Base-by-base conservation (phyloP, 2,888 invertebrate species). In the Cephalotes varians region DNA sequence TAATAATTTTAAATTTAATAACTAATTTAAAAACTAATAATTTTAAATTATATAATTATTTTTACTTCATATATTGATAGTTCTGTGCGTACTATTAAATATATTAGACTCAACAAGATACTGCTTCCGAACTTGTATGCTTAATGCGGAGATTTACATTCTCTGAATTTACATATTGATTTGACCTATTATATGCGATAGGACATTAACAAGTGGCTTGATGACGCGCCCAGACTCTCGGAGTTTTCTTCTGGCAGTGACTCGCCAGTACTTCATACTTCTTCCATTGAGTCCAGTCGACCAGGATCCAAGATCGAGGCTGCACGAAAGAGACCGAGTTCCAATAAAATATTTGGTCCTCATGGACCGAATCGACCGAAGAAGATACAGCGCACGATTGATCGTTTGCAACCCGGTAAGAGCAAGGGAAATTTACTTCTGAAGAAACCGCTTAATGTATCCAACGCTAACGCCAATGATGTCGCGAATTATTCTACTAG, bases 201-300 rank as follows among this genome's bases (percentile, higher is more conserved):
- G 96, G 98, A 98, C 93, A 98, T 98, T 58, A 98, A 97, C 93
- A 98, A 98, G 91, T 98, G 98, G 98, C 95, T 98, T 83, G 98
- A 98, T 91, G 98, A 98, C 90, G 97, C 98, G 0, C 98, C 98
- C 0, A 96, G 97, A 88, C 96, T 96, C 85, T 96, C 97, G 0
- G 97, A 97, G 90, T 96, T 97, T 87, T 97, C 97, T 90, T 97
- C 98, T 0, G 97, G 96, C 9, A 97, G 97, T 91, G 97, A 97
- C 94, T 98, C 98, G 0, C 97, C 97, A 0, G 90, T 93, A 44
- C 91, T 92, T 81, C 92, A 92, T 84, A 87, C 93, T 10, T 91
- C 93, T 18, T 91, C 93, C 31, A 88, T 92, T 37, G 94, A 94
- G 15, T 96, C 97, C 2, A 96, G 96, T 84, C 96, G 96, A 60